phyloP scores from a whole-genome alignment of 1,140 invertebrate genomes.

The Bradysia coprophila region DNA sequence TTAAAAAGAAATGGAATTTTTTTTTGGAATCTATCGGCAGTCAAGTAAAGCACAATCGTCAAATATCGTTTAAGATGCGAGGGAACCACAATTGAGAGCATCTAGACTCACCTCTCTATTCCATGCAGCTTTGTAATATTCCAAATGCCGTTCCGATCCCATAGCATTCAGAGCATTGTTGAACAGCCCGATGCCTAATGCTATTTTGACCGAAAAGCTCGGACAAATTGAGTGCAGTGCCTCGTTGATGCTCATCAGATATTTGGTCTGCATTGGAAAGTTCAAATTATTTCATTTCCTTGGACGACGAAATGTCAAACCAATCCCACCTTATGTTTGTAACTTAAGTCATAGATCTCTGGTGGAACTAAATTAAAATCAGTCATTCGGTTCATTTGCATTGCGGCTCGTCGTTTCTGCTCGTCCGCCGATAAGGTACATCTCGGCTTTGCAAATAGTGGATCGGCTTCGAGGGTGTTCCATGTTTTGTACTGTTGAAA shows the following conservation, averaged over 20 bases:
- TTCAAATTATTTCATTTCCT: too few species aligned
- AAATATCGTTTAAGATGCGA: slow-evolving; percentile 1
- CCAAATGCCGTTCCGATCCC: slow-evolving; percentile 57
- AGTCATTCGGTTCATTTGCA: slow-evolving; percentile 36
- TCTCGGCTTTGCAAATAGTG: slow-evolving; percentile 44
- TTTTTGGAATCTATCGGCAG: not conserved
- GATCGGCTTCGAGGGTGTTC: slow-evolving; percentile 60
- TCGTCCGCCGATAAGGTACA: slow-evolving; percentile 50
- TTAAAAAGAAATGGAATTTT: not conserved
- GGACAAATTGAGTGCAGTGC: slow-evolving; percentile 41
- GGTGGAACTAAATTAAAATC: slow-evolving; percentile 33
- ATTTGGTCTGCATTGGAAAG: too few species aligned
- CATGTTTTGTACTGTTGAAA: slow-evolving; percentile 60
- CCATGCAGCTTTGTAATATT: slow-evolving; percentile 46
- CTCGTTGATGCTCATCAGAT: slow-evolving; percentile 50
- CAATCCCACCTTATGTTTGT: slow-evolving; percentile 40
- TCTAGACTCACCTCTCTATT: slow-evolving; percentile 11
- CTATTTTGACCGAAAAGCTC: slow-evolving; percentile 48
- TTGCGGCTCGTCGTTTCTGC: slow-evolving; percentile 37
- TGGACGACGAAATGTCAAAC: too few species aligned
- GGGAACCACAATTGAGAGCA: not conserved
- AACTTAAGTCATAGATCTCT: slow-evolving; percentile 34
- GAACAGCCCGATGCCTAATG: slow-evolving; percentile 44
- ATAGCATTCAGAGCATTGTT: slow-evolving; percentile 45
- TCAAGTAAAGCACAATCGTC: not conserved